These are phyloP conservation scores for Malurus splendens DNA, from an alignment of 2,797 vertebrate species.

Conservation along the genomic window DNA sequence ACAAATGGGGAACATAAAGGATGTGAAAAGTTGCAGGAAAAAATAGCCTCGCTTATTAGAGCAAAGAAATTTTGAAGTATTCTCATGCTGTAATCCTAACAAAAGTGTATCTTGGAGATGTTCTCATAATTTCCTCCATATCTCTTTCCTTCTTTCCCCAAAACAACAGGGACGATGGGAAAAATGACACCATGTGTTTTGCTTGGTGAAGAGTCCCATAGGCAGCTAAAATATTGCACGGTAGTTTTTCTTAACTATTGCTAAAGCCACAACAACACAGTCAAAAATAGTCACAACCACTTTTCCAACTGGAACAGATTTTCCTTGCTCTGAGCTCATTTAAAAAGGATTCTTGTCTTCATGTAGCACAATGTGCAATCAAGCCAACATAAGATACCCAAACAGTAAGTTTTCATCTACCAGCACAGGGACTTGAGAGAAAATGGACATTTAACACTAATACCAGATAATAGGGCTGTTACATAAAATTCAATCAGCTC, in stretches of 20 bases:
- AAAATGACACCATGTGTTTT: background rate
- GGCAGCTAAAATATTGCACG: background rate
- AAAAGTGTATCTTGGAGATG: background rate
- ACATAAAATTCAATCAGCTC: slow-evolving; percentile 31
- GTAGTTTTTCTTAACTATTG: background rate
- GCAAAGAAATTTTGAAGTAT: background rate
- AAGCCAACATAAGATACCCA: background rate
- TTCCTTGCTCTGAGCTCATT: background rate
- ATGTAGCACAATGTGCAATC: background rate
- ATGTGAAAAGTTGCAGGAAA: background rate
- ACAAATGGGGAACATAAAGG: background rate
- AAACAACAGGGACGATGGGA: background rate
- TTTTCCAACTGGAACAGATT: background rate
- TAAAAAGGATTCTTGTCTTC: background rate
- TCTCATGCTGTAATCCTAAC: background rate
- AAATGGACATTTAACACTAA: slow-evolving; percentile 54
- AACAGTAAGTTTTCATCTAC: background rate
- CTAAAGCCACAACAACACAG: background rate
- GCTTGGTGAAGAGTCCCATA: background rate
- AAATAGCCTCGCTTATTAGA: background rate
- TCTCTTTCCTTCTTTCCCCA: background rate
- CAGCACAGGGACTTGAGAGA: background rate
- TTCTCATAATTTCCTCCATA: background rate
- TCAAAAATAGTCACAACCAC: background rate
- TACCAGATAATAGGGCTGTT: slow-evolving; percentile 50